phyloP scores from a whole-genome alignment of 1,140 invertebrate genomes.

The Rhyacophila brunnea region DNA sequence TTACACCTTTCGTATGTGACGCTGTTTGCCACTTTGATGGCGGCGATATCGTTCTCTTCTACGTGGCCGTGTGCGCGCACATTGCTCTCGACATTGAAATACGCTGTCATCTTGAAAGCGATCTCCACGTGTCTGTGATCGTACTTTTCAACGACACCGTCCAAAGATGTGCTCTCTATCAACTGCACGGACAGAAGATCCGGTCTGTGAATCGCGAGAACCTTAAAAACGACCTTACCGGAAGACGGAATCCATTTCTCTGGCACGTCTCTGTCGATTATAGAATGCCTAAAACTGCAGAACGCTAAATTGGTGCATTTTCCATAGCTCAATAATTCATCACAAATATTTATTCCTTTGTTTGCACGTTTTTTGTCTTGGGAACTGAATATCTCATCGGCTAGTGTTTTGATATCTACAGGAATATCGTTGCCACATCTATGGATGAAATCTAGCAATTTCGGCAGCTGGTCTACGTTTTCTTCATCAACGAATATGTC shows the following conservation, averaged over 20 bases:
- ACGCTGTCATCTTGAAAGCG: slow-evolving; percentile 45
- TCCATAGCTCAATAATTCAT: slow-evolving; percentile 41
- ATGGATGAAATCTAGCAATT: slow-evolving; percentile 47
- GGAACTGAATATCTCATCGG: slow-evolving; percentile 37
- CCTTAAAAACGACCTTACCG: slow-evolving; percentile 45
- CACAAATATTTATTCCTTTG: slow-evolving; percentile 42
- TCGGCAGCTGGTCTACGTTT: slow-evolving; percentile 45
- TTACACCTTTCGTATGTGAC: slow-evolving; percentile 42
- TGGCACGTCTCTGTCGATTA: slow-evolving; percentile 36
- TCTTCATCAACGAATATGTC: slow-evolving; percentile 44
- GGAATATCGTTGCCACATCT: slow-evolving; percentile 43
- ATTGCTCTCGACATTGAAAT: slow-evolving; percentile 42
- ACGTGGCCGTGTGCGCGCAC: slow-evolving; percentile 41
- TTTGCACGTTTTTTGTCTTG: slow-evolving; percentile 43
- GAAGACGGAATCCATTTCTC: slow-evolving; percentile 44
- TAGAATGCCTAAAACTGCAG: slow-evolving; percentile 4
- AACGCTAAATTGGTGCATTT: slow-evolving; percentile 14
- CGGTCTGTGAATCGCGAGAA: slow-evolving; percentile 42
- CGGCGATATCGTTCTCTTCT: slow-evolving; percentile 45
- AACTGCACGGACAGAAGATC: slow-evolving; percentile 42
- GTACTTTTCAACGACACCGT: slow-evolving; percentile 38
- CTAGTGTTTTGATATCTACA: slow-evolving; percentile 37
- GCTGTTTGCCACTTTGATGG: slow-evolving; percentile 40
- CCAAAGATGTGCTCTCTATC: slow-evolving; percentile 34
- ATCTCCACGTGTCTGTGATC: slow-evolving; percentile 41